Conservation (phyloP, 2,797 vertebrate species). For the Alcedo quadribrachys region DNA sequence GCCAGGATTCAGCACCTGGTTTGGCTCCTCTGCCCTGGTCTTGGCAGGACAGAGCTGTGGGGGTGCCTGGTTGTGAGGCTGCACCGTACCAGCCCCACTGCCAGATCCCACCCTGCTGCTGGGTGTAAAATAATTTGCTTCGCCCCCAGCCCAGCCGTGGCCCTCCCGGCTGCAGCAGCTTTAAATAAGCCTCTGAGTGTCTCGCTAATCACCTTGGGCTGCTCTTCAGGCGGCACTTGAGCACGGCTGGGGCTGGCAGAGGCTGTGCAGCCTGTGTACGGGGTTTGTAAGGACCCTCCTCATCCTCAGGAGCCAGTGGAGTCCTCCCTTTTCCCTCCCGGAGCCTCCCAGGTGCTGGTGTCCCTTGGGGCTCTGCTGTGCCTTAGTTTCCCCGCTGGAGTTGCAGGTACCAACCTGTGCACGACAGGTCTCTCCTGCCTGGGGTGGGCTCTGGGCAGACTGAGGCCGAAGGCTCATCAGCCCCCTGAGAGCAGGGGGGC, state of each 20-base stretch:
- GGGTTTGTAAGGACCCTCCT: not conserved
- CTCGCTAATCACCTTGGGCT: slow-evolving; percentile 45
- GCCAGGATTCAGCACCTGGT: accelerated
- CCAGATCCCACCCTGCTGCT: accelerated
- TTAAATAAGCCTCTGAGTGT: slow-evolving; percentile 51
- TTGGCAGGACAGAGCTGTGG: not conserved
- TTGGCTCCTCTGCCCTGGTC: accelerated
- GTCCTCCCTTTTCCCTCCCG: not conserved
- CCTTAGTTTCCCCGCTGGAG: not conserved
- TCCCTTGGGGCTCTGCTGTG: accelerated
- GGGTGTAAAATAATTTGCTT: not conserved
- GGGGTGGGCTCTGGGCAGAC: not conserved
- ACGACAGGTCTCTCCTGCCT: accelerated
- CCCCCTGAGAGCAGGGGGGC: not conserved
- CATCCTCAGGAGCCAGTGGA: not conserved
- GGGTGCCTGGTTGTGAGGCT: not conserved
- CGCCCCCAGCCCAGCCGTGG: not conserved
- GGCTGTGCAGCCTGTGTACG: not conserved
- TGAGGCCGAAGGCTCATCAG: not conserved
- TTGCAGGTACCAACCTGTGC: not conserved
- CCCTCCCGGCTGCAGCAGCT: slow-evolving; percentile 15
- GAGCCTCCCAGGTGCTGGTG: not conserved
- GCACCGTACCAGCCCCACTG: not conserved
- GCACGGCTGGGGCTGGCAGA: not conserved
- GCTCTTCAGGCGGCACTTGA: not conserved